Base-by-base conservation (phyloP, 2,888 invertebrate genomes). In the Agapostemon virescens region DNA sequence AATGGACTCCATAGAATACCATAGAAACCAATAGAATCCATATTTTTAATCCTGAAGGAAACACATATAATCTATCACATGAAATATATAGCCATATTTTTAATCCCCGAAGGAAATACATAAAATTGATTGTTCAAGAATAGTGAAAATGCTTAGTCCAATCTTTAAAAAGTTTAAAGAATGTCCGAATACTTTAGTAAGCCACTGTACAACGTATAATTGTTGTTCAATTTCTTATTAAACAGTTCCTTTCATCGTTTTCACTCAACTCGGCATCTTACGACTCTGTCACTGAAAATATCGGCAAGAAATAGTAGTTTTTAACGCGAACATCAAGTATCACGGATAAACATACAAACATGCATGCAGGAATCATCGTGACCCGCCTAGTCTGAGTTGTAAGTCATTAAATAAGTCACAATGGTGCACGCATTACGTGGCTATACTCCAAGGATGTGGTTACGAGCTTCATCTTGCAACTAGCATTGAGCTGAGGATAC, bases 331-430 rank as follows among this genome's bases (percentile, higher is more conserved):
- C 58, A 58, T 30, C 26, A 20, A 1, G 58, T 17, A 45, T 45
- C 45, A 61, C 2, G 7, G 52, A 52, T 26, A 67, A 55, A 26
- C 36, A 55, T n/a, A 26, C 36, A 23, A 33, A 68, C 64, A 15
- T 17, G 45, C 61, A n/a, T 61, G 20, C 11, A 71, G 33, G 30
- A 74, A 64, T 67, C 20, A 69, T 79, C 63, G 15, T 52, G 68
- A 84, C 72, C 69, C 63, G 73, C 86, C 82, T 66, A 86, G 80
- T 75, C 84, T 81, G 74, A 74, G 71, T 83, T 77, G 52, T 88
- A 88, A 88, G 38, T 88, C 88, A 88, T 87, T 82, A 82, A 85
- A 77, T 80, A 80, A 81, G 75, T 78, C 71, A 77, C 75, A 77
- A 63, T 42, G 58, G 73, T 36, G 69, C 58, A 73, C 61, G 33